Base-by-base conservation (phyloP, 2,113 vertebrate species). In the Daboia siamensis region DNA sequence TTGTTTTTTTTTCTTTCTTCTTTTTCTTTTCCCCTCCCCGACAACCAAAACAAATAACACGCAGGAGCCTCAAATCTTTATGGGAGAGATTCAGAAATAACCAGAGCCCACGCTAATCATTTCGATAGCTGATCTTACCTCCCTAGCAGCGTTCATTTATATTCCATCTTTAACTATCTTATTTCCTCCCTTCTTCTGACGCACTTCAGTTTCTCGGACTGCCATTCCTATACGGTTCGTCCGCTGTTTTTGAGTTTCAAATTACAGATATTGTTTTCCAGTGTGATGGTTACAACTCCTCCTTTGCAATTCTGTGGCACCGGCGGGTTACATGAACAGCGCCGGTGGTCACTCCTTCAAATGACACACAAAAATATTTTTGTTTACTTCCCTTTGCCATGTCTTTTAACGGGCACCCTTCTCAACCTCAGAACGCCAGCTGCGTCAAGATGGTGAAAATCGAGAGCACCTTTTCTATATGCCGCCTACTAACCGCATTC, bases 1-100 rank as follows among this genome's bases (percentile, higher is more conserved):
- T 10, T n/a, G 6, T 8, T 39, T 3, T 13, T 13, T 5, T 12
- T 1, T 0, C 29, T 39, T 1, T 39, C 29, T 39, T 1, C 2
- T 8, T 39, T 5, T 13, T 13, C 5, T 12, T 1, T 0, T 29
- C 3, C 54, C 10, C 85, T 15, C 52, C 4, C 4, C n/a, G 33
- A 61, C 86, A 54, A 74, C 12, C 48, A 44, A 29, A 29, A 39
- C 5, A 23, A 13, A 86, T 11, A 21, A 21, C 20, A 3, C 0
- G 13, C 74, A 57, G 74, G 20, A 56, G 23, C 23, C 9, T 33
- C 26, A 26, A 29, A 56, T 21, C 54, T 29, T 46, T 7, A 85
- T 21, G 69, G 33, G 33, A 39, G 3, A 54, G 1, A 44, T 13
- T 57, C 39, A 20, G 29, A 5, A 29, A 46, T 21, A 7, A 54